Evolutionary conservation across 2,888 invertebrate genomes (phyloP).

Genomic region (Punctoribates punctum): DNA sequence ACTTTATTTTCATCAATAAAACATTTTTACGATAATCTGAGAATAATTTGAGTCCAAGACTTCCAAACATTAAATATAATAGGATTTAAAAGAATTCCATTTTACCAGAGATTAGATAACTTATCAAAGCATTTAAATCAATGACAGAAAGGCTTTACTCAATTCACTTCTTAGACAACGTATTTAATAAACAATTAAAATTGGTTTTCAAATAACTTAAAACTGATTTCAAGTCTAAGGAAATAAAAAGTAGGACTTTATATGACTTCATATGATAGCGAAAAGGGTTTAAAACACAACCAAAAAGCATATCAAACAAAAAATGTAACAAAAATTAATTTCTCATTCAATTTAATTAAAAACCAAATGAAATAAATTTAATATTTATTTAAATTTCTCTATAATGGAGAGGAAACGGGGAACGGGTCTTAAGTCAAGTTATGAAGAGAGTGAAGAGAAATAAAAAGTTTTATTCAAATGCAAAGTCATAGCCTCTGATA

Average conservation of each 20-base stretch:
- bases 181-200: slow-evolving; percentile 17
- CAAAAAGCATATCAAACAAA: neutral
- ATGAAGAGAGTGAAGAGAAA: slow-evolving; percentile 6
- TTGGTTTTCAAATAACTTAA: neutral
- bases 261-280: no score
- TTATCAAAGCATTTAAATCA: neutral
- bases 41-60: neutral
- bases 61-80: neutral
- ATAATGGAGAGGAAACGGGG: slow-evolving; percentile 1
- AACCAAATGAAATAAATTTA: neutral
- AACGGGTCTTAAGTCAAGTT: slow-evolving; percentile 1
- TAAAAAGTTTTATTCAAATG: neutral
- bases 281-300: neutral
- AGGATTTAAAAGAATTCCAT: neutral
- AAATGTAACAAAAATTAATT: neutral
- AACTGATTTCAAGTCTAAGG: neutral
- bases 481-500: neutral
- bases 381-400: neutral
- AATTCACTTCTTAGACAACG: neutral
- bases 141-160: neutral
- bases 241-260: slow-evolving; percentile 11
- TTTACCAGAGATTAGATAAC: neutral
- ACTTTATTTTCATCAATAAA: slow-evolving; percentile 1
- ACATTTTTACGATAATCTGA: neutral
- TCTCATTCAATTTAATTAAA: slow-evolving; percentile 10